Evolutionary conservation across 2,888 invertebrate species (phyloP).

Genomic region (Melolontha melolontha): DNA sequence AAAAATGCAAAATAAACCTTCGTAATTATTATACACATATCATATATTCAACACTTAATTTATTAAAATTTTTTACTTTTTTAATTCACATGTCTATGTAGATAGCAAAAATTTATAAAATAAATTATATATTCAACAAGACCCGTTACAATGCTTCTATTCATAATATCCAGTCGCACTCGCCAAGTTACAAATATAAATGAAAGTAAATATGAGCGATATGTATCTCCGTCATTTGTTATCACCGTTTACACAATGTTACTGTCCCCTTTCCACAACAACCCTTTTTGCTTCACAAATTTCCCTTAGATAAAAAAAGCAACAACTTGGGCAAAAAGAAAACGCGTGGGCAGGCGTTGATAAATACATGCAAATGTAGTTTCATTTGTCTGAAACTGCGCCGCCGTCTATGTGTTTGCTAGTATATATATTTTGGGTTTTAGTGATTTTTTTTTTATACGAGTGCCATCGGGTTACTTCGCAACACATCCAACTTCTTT

Average conservation of each 20-base stretch:
- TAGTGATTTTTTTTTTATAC: neutral
- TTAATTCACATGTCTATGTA: too few species aligned
- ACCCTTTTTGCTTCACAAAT: slow-evolving; percentile 7
- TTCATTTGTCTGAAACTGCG: slow-evolving; percentile 8
- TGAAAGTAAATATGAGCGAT: slow-evolving; percentile 6
- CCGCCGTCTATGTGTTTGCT: neutral
- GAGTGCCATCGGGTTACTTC: neutral
- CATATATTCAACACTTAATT: too few species aligned
- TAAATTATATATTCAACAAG: too few species aligned
- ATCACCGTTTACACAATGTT: neutral
- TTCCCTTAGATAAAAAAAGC: neutral
- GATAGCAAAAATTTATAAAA: too few species aligned
- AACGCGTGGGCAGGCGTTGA: slow-evolving; percentile 12
- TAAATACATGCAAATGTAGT: slow-evolving; percentile 14
- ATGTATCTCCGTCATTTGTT: slow-evolving; percentile 7
- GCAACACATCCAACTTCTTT: neutral
- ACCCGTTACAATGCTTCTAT: too few species aligned
- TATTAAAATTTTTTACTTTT: too few species aligned
- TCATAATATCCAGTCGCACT: too few species aligned
- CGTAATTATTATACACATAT: too few species aligned
- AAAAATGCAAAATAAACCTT: too few species aligned
- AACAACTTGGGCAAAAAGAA: neutral
- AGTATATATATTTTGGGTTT: slow-evolving; percentile 1
- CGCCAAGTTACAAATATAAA: slow-evolving; percentile 8
- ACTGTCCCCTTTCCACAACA: slow-evolving; percentile 1